phyloP scores from a whole-genome alignment of 2,888 invertebrate genomes.

The Caenorhabditis parvicauda region DNA sequence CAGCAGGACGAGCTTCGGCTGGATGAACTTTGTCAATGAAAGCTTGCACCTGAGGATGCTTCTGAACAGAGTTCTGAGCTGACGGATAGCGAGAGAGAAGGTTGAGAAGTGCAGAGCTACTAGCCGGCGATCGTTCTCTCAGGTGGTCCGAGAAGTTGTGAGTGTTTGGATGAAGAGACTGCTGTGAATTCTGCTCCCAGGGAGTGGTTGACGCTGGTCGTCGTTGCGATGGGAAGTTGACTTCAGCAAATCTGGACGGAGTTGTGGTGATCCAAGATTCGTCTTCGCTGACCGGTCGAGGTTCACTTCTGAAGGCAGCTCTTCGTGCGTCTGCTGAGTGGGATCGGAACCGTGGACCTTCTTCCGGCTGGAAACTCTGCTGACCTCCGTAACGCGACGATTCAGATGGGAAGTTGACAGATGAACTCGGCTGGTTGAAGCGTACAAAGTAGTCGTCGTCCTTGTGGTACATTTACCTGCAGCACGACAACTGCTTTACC shows the following conservation, averaged over 20 bases:
- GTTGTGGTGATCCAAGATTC: slow-evolving; percentile 7
- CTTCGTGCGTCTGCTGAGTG: slow-evolving; percentile 26
- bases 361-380: not conserved
- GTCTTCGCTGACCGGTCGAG: slow-evolving; percentile 10
- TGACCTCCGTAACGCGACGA: slow-evolving; percentile 21
- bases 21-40: slow-evolving; percentile 17
- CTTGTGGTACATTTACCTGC: slow-evolving; percentile 34
- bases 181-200: slow-evolving; percentile 21
- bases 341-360: slow-evolving; percentile 20
- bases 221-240: slow-evolving; percentile 26
- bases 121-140: slow-evolving; percentile 43
- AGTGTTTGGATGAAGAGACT: slow-evolving; percentile 15
- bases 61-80: slow-evolving; percentile 35
- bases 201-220: slow-evolving; percentile 26
- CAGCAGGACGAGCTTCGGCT: not conserved
- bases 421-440: slow-evolving; percentile 30
- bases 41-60: slow-evolving; percentile 17
- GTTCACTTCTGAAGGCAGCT: slow-evolving; percentile 21
- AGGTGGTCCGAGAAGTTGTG: slow-evolving; percentile 34
- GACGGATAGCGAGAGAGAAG: slow-evolving; percentile 44
- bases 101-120: slow-evolving; percentile 43
- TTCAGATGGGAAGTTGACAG: slow-evolving; percentile 32
- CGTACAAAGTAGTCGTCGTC: slow-evolving; percentile 35
- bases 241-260: slow-evolving; percentile 13
- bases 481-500: not conserved